These are phyloP conservation scores for Malthinus seriepunctatus DNA, from an alignment of 2,888 invertebrate species.

Conservation along the genomic window DNA sequence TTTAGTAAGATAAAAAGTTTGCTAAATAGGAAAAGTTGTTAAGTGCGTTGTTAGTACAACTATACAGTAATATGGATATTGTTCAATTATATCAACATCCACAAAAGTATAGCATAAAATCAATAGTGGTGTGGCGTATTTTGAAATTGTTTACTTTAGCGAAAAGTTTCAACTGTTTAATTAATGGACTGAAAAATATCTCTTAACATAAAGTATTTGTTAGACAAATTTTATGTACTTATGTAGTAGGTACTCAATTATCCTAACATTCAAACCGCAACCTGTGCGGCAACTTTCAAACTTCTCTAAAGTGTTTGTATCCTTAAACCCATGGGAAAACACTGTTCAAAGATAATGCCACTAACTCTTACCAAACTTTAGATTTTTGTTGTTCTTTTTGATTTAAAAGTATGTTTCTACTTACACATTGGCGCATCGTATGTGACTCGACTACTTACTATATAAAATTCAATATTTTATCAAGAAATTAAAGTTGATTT, in stretches of 20 bases:
- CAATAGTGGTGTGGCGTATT: too few species aligned
- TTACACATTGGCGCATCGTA: slow-evolving; percentile 38
- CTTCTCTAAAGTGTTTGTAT: slow-evolving; percentile 42
- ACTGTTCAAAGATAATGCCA: slow-evolving; percentile 47
- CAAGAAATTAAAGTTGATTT: slow-evolving; percentile 4
- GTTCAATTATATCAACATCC: too few species aligned
- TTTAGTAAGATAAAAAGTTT: too few species aligned
- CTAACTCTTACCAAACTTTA: slow-evolving; percentile 46
- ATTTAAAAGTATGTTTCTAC: slow-evolving; percentile 45
- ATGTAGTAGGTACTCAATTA: slow-evolving; percentile 12
- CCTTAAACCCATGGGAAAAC: slow-evolving; percentile 40
- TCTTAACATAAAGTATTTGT: too few species aligned
- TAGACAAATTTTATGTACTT: slow-evolving; percentile 3
- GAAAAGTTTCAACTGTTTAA: too few species aligned
- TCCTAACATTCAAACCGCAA: slow-evolving; percentile 36
- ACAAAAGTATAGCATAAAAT: too few species aligned
- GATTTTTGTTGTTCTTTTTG: slow-evolving; percentile 51
- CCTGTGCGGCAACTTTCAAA: slow-evolving; percentile 41
- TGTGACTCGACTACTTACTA: slow-evolving; percentile 44
- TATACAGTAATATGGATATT: too few species aligned
- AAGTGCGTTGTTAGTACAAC: too few species aligned
- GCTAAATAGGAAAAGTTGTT: too few species aligned
- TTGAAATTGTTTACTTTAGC: too few species aligned
- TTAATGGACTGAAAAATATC: too few species aligned
- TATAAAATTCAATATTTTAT: slow-evolving; percentile 3